Evolutionary conservation across 2,797 vertebrate genomes (phyloP), one percentile per base, ranked within the genome.

Genomic region (Spondyliosoma cantharus): DNA sequence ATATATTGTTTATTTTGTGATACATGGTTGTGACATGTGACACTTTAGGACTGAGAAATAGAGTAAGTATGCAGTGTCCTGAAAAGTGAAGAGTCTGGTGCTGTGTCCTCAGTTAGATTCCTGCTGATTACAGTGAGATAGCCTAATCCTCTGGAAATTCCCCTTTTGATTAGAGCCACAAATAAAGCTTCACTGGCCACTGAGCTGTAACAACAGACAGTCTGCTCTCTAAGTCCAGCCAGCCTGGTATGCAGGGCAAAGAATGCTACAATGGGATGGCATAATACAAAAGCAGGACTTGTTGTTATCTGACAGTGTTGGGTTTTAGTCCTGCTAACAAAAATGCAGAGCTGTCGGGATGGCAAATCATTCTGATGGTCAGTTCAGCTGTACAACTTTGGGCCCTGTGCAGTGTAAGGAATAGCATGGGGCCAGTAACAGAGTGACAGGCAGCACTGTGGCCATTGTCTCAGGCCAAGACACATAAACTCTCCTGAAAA

Each of bases 101-200:
- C 52, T 70, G 46, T 27, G 73, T 67, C 49, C 68, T 57, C 78
- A 20, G 72, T 80, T 37, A 49, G 64, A 74, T 83, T 87, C 67
- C 81, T 84, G 88, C 83, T 89, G 87, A 85, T 80, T 65, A 53
- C 42, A 77, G 73, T 60, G 42, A 53, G 57, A 65, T n/a, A 14
- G 48, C 3, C 62, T 71, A 71, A 84, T 80, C 88, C 66, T 77
- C n/a, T n/a, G n/a, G n/a, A n/a, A n/a, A n/a, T n/a, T n/a, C 86
- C 78, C 45, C 83, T 84, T 91, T 90, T 92, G 83, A 89, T 78
- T 74, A 46, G 43, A 81, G 46, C 45, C 66, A 80, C 85, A 86
- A 86, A 89, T 69, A 74, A 84, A 86, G 79, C 76, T 83, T 84
- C 56, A 77, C 67, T 63, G 64, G 60, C 72, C 79, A 76, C 78